phyloP scores from a whole-genome alignment of 2,113 vertebrate species.

The Chlorocebus sabaeus region DNA sequence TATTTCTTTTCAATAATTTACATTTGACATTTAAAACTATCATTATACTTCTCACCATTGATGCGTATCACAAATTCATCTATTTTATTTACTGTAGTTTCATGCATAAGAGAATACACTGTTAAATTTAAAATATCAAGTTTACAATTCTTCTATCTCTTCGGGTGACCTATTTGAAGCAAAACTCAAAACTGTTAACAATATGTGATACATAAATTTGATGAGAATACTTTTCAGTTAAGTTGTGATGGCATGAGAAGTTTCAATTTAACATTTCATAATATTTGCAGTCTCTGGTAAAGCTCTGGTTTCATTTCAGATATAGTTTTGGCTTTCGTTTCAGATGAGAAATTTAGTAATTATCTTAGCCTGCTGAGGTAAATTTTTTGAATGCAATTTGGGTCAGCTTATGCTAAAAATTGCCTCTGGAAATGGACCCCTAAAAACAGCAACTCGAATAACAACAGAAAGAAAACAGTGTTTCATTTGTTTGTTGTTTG shows the following conservation, averaged over 20 bases:
- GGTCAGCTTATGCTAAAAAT: not conserved
- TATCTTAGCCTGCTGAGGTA: not conserved
- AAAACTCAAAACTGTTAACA: not conserved
- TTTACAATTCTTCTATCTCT: constrained; percentile 29
- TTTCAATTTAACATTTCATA: constrained; percentile 48
- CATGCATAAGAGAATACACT: not conserved
- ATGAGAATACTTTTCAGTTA: constrained; percentile 22
- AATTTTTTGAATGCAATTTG: not conserved
- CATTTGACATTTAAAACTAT: constrained; percentile 56
- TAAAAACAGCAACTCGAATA: not conserved
- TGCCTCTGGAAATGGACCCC: not conserved
- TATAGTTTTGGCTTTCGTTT: not conserved
- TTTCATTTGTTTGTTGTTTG: not conserved
- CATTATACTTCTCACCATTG: not conserved
- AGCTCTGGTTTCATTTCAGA: not conserved
- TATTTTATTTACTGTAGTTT: constrained; percentile 12
- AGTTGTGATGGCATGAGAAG: not conserved
- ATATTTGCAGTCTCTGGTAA: not conserved
- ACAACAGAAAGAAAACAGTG: not conserved
- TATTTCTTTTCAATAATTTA: constrained; percentile 40
- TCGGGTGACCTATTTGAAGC: not conserved
- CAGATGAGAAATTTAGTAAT: not conserved
- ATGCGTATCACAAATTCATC: not conserved
- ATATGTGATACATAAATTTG: not conserved
- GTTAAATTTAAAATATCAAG: constrained; percentile 51